These are phyloP conservation scores for Bombus turneri DNA, from an alignment of 1,140 invertebrate genomes.

Conservation along the genomic window DNA sequence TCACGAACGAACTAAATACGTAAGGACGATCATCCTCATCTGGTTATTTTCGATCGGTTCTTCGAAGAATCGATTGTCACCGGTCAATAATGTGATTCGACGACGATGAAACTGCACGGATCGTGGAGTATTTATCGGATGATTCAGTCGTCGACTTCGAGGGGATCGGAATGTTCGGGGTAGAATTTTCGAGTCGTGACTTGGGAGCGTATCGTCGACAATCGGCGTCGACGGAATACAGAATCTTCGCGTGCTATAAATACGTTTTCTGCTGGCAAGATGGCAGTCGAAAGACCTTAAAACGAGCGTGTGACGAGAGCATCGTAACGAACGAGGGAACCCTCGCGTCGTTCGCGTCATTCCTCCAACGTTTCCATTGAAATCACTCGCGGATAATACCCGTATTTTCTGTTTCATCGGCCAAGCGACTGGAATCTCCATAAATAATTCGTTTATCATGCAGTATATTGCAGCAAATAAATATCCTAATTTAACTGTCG, in stretches of 20 bases:
- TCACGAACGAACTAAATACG: background rate
- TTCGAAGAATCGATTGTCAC: constrained; percentile 13
- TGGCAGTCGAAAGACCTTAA: constrained; percentile 44
- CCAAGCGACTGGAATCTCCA: too few species aligned
- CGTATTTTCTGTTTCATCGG: too few species aligned
- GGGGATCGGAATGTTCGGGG: constrained; percentile 56
- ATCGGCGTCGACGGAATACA: constrained; percentile 66
- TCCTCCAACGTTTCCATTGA: background rate
- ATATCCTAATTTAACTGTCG: too few species aligned
- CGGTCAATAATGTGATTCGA: constrained; percentile 30
- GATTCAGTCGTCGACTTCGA: constrained; percentile 43
- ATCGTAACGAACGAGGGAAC: constrained; percentile 8
- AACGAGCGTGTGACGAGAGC: constrained; percentile 22
- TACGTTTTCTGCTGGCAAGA: constrained; percentile 55
- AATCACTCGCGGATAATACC: background rate
- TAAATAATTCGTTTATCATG: too few species aligned
- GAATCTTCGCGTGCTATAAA: constrained; percentile 63
- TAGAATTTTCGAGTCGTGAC: constrained; percentile 65
- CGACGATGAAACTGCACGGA: background rate
- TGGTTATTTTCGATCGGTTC: background rate
- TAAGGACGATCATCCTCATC: background rate
- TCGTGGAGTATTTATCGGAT: constrained; percentile 53
- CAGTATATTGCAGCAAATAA: too few species aligned
- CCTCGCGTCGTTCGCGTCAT: background rate
- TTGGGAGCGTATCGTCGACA: constrained; percentile 56